Evolutionary conservation across 2,888 invertebrate species (phyloP), one percentile per base, ranked within the genome.

Genomic region (Allygus modestus): DNA sequence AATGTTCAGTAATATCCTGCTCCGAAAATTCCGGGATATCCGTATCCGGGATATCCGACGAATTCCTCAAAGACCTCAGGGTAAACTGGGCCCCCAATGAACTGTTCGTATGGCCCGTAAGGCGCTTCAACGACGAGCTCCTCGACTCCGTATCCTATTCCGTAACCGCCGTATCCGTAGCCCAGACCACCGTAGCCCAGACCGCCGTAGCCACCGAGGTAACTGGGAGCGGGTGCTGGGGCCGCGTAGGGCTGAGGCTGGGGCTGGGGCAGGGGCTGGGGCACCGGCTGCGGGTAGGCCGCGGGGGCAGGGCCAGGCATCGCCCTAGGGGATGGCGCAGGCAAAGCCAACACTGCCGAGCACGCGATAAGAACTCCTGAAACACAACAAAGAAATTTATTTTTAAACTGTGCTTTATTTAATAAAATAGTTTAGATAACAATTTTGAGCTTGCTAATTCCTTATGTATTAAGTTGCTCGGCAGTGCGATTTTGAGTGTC

Each of bases 91-190:
- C 73, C 73, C 7, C 43, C 73, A 20, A 73, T 20, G 41, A 73
- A n/a, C 43, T 73, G 73, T 28, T 73, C 73, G 73, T 73, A 73
- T 0, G 73, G 73, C 20, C 73, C 73, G 73, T 73, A 73, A 20
- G 41, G 41, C 9, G 73, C n/a, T 73, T 73, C 73, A 0, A 73
- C 20, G n/a, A 73, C 43, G 23, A 73, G 37, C 73, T 73, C 73
- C 41, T 73, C 73, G 17, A 31, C 69, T 1, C n/a, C 31, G 69
- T 31, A 69, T 2, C 69, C 65, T 33, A 69, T n/a, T n/a, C n/a
- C n/a, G n/a, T n/a, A n/a, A n/a, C n/a, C 31, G 5, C 69, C 69
- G 33, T 69, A 69, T 1, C 33, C 33, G 33, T 69, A 69, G 31
- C 69, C 69, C 7, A 11, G 7, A 7, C 69, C 73, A 7, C 7